Percentiles rank a stretch among this genome's conserved stretches.
These are phyloP conservation scores for Styela clava DNA, from an alignment of 23 tunicate genomes.

Conservation along the genomic window DNA sequence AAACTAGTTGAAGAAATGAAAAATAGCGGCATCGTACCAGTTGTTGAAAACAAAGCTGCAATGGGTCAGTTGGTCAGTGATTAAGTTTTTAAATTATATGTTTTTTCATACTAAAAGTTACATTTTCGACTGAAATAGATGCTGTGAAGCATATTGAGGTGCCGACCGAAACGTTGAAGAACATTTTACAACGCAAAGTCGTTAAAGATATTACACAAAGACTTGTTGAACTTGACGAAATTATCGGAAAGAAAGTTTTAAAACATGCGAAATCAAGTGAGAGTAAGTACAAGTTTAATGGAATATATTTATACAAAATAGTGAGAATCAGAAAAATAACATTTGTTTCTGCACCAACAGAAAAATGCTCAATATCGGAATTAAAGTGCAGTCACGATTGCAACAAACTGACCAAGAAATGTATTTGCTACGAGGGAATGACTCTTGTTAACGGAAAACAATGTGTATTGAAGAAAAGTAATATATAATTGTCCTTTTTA, in stretches of 20 bases:
- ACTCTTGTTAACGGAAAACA: neutral
- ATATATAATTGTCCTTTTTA: too few species aligned
- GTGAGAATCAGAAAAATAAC: too few species aligned
- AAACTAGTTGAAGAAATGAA: neutral
- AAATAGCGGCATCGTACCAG: neutral
- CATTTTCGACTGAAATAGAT: too few species aligned
- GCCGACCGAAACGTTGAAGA: neutral
- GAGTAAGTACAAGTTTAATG: neutral
- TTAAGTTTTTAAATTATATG: too few species aligned
- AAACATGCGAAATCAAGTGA: neutral
- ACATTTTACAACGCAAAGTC: neutral
- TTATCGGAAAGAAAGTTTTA: neutral
- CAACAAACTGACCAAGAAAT: neutral
- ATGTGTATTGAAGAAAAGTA: neutral
- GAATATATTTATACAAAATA: too few species aligned
- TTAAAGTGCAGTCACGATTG: neutral
- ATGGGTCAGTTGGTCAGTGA: neutral
- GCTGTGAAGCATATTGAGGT: neutral
- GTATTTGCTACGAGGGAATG: neutral
- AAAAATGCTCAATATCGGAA: neutral
- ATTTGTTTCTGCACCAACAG: too few species aligned
- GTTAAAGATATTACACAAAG: neutral
- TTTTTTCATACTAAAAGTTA: too few species aligned
- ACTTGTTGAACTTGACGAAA: neutral
- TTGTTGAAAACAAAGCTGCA: neutral